phyloP scores from a whole-genome alignment of 2,797 vertebrate genomes.

The Eulemur coronatus region DNA sequence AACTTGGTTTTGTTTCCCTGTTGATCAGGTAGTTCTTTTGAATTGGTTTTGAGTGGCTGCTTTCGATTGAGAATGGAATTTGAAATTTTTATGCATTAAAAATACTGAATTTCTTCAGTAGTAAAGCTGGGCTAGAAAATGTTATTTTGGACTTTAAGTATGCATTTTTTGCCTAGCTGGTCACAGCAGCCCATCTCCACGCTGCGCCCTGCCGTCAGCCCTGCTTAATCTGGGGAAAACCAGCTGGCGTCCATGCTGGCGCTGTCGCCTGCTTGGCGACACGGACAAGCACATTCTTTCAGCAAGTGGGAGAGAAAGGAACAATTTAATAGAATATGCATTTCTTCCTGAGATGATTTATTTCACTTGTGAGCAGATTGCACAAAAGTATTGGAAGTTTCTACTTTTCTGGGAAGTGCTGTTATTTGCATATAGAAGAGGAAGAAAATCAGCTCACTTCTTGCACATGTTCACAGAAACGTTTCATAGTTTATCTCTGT shows the following conservation, averaged over 20 bases:
- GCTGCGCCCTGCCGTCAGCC: not conserved
- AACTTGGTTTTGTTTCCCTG: not conserved
- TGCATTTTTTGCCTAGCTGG: not conserved
- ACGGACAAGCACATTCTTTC: not conserved
- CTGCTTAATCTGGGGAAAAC: not conserved
- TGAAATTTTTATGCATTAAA: not conserved
- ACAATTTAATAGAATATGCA: not conserved
- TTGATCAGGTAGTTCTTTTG: not conserved
- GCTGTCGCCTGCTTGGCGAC: not conserved
- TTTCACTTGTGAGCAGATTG: not conserved
- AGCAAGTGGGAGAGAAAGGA: not conserved
- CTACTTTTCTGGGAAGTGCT: not conserved
- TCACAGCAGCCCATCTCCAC: not conserved
- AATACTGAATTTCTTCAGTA: not conserved
- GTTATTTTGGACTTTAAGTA: not conserved
- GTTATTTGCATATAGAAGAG: constrained; percentile 33
- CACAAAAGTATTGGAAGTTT: not conserved
- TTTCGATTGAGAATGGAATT: not conserved
- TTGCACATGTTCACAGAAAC: not conserved
- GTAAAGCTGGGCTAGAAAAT: not conserved
- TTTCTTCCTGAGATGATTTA: not conserved
- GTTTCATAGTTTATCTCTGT: not conserved
- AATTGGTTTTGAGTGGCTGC: not conserved
- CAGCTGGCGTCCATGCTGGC: not conserved
- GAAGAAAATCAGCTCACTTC: not conserved